A percentile compares a stretch with the other conserved stretches of the same genome.
Conservation (phyloP, 2,888 invertebrate genomes). For the Netelia melanura region DNA sequence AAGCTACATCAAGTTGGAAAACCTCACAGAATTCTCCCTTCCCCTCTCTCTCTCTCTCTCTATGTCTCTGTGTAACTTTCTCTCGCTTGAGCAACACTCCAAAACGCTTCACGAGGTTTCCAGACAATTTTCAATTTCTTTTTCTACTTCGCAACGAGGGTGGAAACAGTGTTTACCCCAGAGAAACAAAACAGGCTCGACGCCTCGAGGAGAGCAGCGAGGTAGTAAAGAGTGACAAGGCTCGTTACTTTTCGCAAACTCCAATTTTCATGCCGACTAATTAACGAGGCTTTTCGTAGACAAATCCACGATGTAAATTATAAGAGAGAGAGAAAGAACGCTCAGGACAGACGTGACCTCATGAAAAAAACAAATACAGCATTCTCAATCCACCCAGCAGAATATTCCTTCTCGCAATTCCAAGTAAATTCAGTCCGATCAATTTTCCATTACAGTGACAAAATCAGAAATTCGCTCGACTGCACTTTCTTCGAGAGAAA, state of each 20-base stretch:
- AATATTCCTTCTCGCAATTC: not conserved
- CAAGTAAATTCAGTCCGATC: not conserved
- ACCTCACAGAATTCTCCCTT: not conserved
- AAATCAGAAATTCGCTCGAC: too few species aligned
- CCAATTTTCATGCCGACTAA: constrained; percentile 37
- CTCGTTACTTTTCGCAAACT: constrained; percentile 21
- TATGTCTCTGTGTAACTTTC: not conserved
- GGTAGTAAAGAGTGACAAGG: not conserved
- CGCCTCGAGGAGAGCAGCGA: not conserved
- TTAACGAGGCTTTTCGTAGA: constrained; percentile 9
- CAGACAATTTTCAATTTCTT: not conserved
- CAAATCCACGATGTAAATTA: not conserved
- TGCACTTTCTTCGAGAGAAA: not conserved
- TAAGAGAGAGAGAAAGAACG: not conserved
- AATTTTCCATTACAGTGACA: not conserved
- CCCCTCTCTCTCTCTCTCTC: not conserved
- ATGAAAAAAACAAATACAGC: not conserved
- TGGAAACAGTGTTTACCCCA: constrained; percentile 22
- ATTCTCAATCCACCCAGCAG: not conserved
- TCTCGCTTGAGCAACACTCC: not conserved
- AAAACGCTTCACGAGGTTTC: not conserved
- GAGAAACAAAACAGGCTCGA: not conserved
- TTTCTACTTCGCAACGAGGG: not conserved
- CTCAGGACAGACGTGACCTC: not conserved
- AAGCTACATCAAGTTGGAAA: constrained; percentile 7